Evolutionary conservation across 2,113 vertebrate species (phyloP).

Genomic region (Motacilla tschutschensis): DNA sequence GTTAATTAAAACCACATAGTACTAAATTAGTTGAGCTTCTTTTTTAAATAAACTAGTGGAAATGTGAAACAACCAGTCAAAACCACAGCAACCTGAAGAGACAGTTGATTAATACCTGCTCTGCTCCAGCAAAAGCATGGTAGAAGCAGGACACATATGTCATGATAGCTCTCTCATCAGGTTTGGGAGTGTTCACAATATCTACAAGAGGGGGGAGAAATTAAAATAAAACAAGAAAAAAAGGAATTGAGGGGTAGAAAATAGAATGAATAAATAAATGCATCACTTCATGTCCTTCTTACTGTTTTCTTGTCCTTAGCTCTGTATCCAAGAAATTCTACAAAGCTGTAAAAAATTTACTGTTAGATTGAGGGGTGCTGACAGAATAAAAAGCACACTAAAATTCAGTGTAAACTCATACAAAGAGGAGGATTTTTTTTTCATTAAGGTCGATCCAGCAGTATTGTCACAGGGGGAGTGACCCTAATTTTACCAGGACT

Average conservation of each 20-base stretch:
- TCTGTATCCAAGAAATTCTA: neutral
- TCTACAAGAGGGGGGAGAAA: slow-evolving; percentile 73
- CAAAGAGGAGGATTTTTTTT: neutral
- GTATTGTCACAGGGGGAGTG: neutral
- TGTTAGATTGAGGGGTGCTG: neutral
- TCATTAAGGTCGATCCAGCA: neutral
- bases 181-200: slow-evolving; percentile 98
- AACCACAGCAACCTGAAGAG: slow-evolving; percentile 21
- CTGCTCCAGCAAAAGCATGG: slow-evolving; percentile 97
- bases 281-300: neutral
- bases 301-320: neutral
- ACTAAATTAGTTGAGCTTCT: neutral
- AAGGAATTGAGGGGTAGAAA: slow-evolving; percentile 35
- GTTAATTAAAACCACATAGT: slow-evolving; percentile 9
- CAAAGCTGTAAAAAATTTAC: neutral
- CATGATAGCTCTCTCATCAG: slow-evolving; percentile 98
- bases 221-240: slow-evolving; percentile 38
- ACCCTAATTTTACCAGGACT: neutral
- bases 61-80: slow-evolving; percentile 15
- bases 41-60: neutral
- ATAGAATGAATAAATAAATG: slow-evolving; percentile 27
- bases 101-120: slow-evolving; percentile 84
- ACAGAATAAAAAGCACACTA: neutral
- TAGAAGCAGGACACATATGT: slow-evolving; percentile 99
- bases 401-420: neutral